phyloP scores from a whole-genome alignment of 1,140 invertebrate species.

The Cyclargus thomasi region DNA sequence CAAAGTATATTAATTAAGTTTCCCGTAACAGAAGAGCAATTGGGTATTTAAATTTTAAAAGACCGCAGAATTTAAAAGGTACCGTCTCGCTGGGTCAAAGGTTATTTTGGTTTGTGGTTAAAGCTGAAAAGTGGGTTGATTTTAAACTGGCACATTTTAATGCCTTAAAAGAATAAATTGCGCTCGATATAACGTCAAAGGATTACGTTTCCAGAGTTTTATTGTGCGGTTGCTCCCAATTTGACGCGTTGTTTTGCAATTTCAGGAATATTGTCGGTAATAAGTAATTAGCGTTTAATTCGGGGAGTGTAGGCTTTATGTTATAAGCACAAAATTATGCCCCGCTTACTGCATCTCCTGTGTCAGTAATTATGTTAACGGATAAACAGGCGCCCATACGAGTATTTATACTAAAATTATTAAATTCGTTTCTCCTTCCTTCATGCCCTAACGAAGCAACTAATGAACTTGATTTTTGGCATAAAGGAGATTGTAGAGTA shows the following conservation, averaged over 20 bases:
- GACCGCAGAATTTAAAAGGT: background rate
- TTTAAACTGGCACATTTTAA: conserved; percentile 1
- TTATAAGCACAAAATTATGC: no score
- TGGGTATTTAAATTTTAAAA: background rate
- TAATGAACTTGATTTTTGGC: no score
- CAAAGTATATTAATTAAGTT: conserved; percentile 1
- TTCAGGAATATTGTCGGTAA: background rate
- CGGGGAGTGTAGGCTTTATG: no score
- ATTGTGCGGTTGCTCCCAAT: background rate
- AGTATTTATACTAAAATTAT: no score
- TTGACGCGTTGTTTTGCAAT: background rate
- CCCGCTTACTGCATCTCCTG: no score
- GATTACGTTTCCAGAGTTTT: background rate
- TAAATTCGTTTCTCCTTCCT: no score
- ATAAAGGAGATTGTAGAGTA: no score
- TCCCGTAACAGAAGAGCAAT: background rate
- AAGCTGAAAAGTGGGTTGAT: conserved; percentile 1
- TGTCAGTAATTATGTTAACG: no score
- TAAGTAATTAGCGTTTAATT: no score
- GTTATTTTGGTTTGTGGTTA: background rate
- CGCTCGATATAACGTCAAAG: background rate
- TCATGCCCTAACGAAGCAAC: no score
- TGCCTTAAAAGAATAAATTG: conserved; percentile 1
- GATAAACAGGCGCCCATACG: no score
- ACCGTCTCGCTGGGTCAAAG: background rate